phyloP scores from a whole-genome alignment of 2,113 vertebrate genomes.

The Ctenomys sociabilis region DNA sequence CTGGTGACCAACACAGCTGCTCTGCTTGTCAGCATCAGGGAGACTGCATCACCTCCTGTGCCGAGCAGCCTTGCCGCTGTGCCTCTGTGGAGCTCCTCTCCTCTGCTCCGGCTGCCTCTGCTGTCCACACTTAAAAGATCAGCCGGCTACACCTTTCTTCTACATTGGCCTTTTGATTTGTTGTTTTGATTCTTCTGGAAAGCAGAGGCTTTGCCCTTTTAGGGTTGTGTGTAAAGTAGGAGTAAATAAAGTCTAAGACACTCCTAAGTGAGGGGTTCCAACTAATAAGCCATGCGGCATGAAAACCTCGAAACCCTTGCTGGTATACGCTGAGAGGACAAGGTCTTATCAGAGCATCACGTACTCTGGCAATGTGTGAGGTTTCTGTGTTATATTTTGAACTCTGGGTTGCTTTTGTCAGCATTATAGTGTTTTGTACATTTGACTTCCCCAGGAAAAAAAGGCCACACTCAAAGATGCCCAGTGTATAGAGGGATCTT shows the following conservation, averaged over 20 bases:
- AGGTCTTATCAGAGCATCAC: background rate
- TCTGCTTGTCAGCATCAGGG: background rate
- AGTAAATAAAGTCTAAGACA: background rate
- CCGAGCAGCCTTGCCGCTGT: background rate
- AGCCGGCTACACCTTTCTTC: background rate
- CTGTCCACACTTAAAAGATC: background rate
- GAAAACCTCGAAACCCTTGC: background rate
- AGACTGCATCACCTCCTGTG: background rate
- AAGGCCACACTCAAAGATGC: background rate
- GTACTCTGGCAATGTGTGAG: background rate
- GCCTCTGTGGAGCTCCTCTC: background rate
- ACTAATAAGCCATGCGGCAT: background rate
- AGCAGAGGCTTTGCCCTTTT: background rate
- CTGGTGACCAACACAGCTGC: background rate
- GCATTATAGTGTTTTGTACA: background rate
- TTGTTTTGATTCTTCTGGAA: background rate
- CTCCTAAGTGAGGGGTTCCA: background rate
- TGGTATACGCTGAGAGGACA: background rate
- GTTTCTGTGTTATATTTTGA: slow-evolving; percentile 13
- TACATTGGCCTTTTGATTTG: background rate
- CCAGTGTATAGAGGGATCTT: background rate
- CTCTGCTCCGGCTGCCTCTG: background rate
- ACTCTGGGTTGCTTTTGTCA: background rate
- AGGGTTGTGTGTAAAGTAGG: background rate
- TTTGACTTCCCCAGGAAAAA: background rate